These are phyloP conservation scores for Clarias platycephalus DNA, from an alignment of 2,797 vertebrate species.

Conservation along the genomic window DNA sequence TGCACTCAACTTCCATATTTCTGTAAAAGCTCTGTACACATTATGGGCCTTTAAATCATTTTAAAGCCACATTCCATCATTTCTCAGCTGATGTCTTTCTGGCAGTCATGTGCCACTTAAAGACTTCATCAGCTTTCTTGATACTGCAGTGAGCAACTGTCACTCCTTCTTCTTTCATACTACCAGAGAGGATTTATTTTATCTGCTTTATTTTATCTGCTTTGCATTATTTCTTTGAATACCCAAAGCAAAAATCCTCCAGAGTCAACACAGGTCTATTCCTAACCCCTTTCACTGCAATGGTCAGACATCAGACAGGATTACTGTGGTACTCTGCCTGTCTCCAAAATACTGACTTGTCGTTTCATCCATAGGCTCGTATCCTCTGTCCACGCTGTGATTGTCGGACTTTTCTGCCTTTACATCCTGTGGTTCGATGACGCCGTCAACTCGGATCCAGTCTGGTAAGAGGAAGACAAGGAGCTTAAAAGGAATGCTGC, in stretches of 20 bases:
- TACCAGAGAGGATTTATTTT: background rate
- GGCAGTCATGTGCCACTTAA: background rate
- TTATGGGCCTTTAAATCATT: background rate
- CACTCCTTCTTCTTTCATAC: background rate
- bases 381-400: slow-evolving; percentile 78
- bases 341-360: slow-evolving; percentile 16
- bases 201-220: slow-evolving; percentile 1
- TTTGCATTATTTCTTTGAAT: background rate
- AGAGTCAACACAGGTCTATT: background rate
- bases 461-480: slow-evolving; percentile 73
- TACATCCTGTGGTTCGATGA: slow-evolving; percentile 82
- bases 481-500: slow-evolving; percentile 36
- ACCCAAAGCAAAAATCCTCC: background rate
- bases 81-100: background rate
- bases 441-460: slow-evolving; percentile 75
- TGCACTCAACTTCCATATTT: background rate
- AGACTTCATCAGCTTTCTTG: background rate
- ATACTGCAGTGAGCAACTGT: background rate
- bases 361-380: slow-evolving; percentile 66
- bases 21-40: background rate
- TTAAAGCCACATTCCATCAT: background rate
- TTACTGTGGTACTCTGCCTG: background rate
- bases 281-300: background rate
- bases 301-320: background rate
- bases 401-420: slow-evolving; percentile 80